These are phyloP conservation scores for Notiomystis cincta DNA, from an alignment of 2,113 vertebrate genomes.

Conservation along the genomic window DNA sequence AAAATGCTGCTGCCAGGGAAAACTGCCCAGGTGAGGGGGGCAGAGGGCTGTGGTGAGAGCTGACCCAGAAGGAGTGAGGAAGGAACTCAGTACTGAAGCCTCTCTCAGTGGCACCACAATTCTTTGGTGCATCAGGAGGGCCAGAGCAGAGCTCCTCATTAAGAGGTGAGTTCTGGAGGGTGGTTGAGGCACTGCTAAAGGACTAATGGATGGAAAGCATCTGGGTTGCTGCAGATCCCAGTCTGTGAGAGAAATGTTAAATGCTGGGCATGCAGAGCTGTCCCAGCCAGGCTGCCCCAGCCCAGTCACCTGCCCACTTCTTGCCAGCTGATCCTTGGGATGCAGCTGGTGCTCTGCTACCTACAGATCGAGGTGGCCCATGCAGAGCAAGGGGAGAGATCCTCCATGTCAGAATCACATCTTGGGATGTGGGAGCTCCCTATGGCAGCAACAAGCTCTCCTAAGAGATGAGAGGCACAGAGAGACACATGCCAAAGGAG, in stretches of 20 bases:
- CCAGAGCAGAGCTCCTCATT: background rate
- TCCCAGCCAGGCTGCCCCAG: background rate
- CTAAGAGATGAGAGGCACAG: background rate
- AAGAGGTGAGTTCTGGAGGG: background rate
- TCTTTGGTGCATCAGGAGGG: background rate
- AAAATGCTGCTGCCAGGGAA: background rate
- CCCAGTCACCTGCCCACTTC: background rate
- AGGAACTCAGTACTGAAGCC: accelerated
- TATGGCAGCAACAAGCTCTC: background rate
- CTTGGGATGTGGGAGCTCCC: background rate
- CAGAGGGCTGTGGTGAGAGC: background rate
- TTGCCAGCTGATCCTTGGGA: background rate
- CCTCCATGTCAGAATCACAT: background rate
- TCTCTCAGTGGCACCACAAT: background rate
- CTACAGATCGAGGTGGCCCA: background rate
- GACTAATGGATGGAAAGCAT: background rate
- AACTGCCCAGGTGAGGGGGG: background rate
- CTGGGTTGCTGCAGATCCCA: background rate
- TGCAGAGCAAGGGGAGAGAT: background rate
- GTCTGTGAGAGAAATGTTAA: background rate
- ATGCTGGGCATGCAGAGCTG: background rate
- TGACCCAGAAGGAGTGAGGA: background rate
- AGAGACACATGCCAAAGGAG: background rate
- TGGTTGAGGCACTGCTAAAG: background rate
- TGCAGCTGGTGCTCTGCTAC: background rate